Base-by-base conservation (phyloP, 2,797 vertebrate genomes). In the Xiphophorus birchmanni region DNA sequence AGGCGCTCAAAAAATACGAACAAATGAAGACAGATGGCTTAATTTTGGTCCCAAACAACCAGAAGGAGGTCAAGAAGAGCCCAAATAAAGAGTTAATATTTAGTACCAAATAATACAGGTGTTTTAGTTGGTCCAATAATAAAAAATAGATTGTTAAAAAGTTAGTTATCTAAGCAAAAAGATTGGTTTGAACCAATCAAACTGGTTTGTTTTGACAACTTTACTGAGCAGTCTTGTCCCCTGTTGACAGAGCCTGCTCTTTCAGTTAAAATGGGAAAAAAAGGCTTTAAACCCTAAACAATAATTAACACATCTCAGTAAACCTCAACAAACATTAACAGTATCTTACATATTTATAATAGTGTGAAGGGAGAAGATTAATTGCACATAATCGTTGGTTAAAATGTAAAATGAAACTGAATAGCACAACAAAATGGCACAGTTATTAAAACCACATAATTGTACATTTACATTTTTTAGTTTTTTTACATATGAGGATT, bases 341-440 rank as follows among this genome's bases (percentile, higher is more conserved):
- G 86, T 92, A 94, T 93, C 81, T 90, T 94, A 93, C 93, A 94
- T 90, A 92, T 94, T 91, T 92, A 92, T 90, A 94, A 69, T 72
- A 72, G 84, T 78, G 76, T 74, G 72, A 81, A 78, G 78, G 74
- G 91, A 91, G 87, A 81, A 74, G 77, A 77, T 85, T 76, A 91
- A 94, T 93, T 93, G 91, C 91, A 94, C 92, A 86, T 90, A 83
- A 87, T 76, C 76, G 75, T 82, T 81, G 83, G 86, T 76, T 92
- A 90, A 81, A 88, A 87, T 87, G 78, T 86, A 86, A 63, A 63
- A 29, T 63, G 35, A 50, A 80, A 86, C 18, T 63, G 60, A 65
- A 18, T 32, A 65, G 80, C 80, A 82, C 45, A 82, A 82, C 76
- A 80, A 84, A 85, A 82, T 81, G 82, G 69, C 80, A 82, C 65